Base-by-base conservation (phyloP, 1,140 invertebrate species). In the Drosophila nasuta region DNA sequence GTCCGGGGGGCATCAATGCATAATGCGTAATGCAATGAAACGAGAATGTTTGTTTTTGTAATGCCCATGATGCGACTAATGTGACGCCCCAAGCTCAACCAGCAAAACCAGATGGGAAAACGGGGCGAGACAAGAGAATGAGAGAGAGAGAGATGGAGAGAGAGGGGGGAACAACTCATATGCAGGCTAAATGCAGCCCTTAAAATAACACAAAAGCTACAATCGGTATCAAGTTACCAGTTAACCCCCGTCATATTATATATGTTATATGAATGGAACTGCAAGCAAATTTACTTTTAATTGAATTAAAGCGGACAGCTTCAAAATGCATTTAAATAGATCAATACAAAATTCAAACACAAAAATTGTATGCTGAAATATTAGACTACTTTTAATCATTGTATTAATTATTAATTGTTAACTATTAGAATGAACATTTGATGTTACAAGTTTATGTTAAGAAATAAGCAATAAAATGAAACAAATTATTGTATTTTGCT, bases 21-120 rank as follows among this genome's bases (percentile, higher is more conserved):
- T 82, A 72, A 80, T 85, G 64, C 77, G 69, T 59, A 78, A 72
- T 87, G 82, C 79, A 86, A 86, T 82, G 64, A 82, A 74, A 65
- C 56, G 52, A 75, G 64, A 65, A 64, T 86, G 79, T 87, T 82
- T 86, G 82, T 82, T 82, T 86, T 85, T 60, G 49, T 74, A 68
- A 69, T 74, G 57, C 66, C 52, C 65, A 68, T 68, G 65, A 74
- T 74, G 65, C 71, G 65, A 69, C 65, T 69, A 68, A 68, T 74
- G 48, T 69, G 71, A 17, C 17, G 65, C 57, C 57, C 38, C 20
- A 38, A 35, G 35, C 28, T 15, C 28, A 15, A 15, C 28, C 51
- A 33, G 35, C 35, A 10, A 25, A 25, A 25, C 20, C 2, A 49
- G 11, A 20, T n/a, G 25, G 48, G 8, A 15, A n/a, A 6, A 13